A percentile compares a stretch with the other conserved stretches of the same genome.
phyloP scores from a whole-genome alignment of 2,797 vertebrate species.

The Pelochelys cantorii region DNA sequence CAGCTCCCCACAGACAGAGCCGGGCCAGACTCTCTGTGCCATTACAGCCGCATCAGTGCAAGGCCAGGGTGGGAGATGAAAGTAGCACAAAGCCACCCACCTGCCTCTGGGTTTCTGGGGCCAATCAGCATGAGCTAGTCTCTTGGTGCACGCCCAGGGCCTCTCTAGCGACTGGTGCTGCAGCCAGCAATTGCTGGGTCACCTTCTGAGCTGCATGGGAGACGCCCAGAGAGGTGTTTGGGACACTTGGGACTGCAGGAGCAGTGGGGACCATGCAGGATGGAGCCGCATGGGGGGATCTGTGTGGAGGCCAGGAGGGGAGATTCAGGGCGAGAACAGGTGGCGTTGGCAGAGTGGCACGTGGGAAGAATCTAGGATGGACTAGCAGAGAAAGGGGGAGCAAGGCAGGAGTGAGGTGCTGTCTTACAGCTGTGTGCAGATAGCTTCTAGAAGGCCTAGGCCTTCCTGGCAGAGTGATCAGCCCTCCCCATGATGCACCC shows the following conservation, averaged over 20 bases:
- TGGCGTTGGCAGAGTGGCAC: background rate
- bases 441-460: background rate
- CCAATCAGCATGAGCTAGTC: background rate
- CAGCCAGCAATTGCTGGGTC: too few relatives aligned
- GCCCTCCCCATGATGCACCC: slow-evolving; percentile 44
- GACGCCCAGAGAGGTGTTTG: background rate
- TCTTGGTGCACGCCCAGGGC: background rate
- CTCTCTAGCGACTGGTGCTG: background rate
- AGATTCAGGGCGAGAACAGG: background rate
- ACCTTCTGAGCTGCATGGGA: background rate
- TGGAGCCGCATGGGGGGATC: background rate
- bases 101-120: background rate
- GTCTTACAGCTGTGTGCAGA: background rate
- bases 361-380: background rate
- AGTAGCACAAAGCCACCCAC: background rate
- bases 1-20: background rate
- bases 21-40: background rate
- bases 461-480: background rate
- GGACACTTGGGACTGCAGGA: background rate
- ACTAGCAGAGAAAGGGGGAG: too few relatives aligned
- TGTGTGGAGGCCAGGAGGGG: background rate
- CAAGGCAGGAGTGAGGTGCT: background rate
- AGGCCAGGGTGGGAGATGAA: background rate
- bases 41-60: background rate
- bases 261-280: background rate